These are phyloP conservation scores for Acanthococcus lagerstroemiae DNA, from an alignment of 2,888 invertebrate genomes.

Conservation along the genomic window DNA sequence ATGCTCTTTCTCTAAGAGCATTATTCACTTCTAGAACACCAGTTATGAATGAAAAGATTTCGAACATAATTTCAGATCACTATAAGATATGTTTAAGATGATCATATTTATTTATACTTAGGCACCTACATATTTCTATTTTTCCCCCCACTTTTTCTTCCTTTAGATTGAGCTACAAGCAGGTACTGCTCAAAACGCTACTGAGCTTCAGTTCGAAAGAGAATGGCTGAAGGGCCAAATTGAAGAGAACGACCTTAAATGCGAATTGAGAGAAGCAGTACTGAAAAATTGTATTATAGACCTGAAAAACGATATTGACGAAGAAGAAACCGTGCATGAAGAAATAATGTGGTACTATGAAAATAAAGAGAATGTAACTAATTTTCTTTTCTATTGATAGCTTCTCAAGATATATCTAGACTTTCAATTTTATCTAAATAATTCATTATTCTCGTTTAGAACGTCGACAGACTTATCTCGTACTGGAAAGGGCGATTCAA, in stretches of 20 bases:
- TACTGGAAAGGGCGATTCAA: conserved; percentile 8
- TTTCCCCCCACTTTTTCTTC: not conserved
- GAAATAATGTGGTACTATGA: conserved; percentile 25
- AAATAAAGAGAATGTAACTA: conserved; percentile 22
- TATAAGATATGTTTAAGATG: not conserved
- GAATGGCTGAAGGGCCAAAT: conserved; percentile 25
- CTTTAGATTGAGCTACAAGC: conserved; percentile 9
- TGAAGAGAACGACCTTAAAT: conserved; percentile 31
- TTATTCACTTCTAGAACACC: too few species aligned
- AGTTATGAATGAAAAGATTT: too few species aligned
- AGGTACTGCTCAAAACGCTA: conserved; percentile 2
- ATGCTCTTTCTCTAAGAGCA: too few species aligned
- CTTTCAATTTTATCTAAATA: not conserved
- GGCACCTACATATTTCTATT: not conserved
- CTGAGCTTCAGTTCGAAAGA: conserved; percentile 18
- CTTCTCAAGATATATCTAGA: not conserved
- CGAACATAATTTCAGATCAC: too few species aligned
- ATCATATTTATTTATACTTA: not conserved
- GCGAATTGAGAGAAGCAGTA: conserved; percentile 13
- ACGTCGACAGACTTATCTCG: not conserved
- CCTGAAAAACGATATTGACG: not conserved
- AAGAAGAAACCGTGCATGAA: conserved; percentile 10
- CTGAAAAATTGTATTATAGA: conserved; percentile 3
- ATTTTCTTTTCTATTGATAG: not conserved
- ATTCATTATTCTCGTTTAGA: not conserved